Conservation (phyloP, 2,888 invertebrate species). For the Ormia ochracea region DNA sequence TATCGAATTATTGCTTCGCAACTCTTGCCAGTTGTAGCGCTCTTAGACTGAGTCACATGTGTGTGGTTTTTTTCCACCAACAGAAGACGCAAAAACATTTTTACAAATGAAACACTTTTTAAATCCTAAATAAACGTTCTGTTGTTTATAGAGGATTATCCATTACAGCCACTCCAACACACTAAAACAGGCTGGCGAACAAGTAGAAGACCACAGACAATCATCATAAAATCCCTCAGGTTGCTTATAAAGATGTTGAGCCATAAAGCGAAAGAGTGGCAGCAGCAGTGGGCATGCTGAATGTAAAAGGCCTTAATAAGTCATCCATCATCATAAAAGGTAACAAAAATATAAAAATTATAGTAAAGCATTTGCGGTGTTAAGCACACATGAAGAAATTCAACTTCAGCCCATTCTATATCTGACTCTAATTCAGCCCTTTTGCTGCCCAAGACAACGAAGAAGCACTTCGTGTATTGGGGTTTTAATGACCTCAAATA, state of each 20-base stretch:
- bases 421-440: not conserved
- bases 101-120: conserved; percentile 54
- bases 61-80: not conserved
- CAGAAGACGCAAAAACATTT: conserved; percentile 18
- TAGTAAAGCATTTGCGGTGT: conserved; percentile 28
- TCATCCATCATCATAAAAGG: conserved; percentile 61
- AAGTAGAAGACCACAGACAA: not conserved
- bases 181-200: not conserved
- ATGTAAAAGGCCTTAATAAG: conserved; percentile 46
- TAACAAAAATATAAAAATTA: conserved; percentile 41
- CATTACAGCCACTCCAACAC: conserved; percentile 17
- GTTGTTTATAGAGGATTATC: conserved; percentile 59
- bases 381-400: conserved; percentile 32
- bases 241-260: not conserved
- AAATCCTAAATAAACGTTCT: conserved; percentile 50
- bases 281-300: not conserved
- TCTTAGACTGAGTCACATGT: conserved; percentile 12
- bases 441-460: not conserved
- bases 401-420: not conserved
- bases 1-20: no score
- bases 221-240: not conserved
- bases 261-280: not conserved
- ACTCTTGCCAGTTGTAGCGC: not conserved
- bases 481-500: conserved; percentile 72
- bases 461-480: conserved; percentile 55